These are phyloP conservation scores for human (Homo sapiens) DNA, from an alignment of 2,113 vertebrate genomes.

Conservation along the genomic window DNA sequence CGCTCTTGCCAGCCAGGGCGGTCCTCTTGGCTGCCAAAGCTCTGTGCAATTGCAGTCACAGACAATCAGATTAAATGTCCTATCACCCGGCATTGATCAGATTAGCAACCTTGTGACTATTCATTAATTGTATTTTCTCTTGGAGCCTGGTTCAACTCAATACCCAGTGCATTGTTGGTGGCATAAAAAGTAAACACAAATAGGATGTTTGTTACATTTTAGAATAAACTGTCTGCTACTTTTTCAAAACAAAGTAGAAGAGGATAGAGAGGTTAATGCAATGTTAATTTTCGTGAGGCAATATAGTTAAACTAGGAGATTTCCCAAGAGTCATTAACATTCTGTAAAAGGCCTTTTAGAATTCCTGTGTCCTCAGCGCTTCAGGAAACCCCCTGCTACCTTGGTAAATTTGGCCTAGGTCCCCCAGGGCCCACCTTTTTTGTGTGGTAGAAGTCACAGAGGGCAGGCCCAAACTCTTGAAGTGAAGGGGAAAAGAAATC, in stretches of 20 bases:
- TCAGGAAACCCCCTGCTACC: background rate
- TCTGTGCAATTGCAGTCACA: constrained; percentile 53
- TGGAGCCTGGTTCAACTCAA: constrained; percentile 49
- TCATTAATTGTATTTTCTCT: constrained; percentile 75
- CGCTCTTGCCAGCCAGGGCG: background rate
- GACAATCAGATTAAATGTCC: constrained; percentile 77
- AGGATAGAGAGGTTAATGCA: constrained; percentile 22
- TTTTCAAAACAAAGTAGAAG: constrained; percentile 34
- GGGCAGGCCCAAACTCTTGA: background rate
- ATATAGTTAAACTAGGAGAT: constrained; percentile 27
- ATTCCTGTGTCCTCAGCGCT: background rate
- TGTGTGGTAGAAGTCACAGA: background rate
- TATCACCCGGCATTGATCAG: constrained; percentile 76
- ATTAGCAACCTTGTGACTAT: constrained; percentile 75
- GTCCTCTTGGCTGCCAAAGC: constrained; percentile 25
- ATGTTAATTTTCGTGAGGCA: constrained; percentile 45
- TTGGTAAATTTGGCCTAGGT: background rate
- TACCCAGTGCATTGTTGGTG: constrained; percentile 38
- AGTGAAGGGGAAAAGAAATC: background rate
- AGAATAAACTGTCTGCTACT: background rate
- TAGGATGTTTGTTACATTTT: background rate
- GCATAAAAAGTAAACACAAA: constrained; percentile 51
- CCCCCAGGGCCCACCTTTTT: background rate
- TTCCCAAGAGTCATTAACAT: constrained; percentile 32
- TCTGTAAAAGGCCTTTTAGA: constrained; percentile 17